phyloP scores from a whole-genome alignment of 1,140 invertebrate species.

The Bombus cullumanus region DNA sequence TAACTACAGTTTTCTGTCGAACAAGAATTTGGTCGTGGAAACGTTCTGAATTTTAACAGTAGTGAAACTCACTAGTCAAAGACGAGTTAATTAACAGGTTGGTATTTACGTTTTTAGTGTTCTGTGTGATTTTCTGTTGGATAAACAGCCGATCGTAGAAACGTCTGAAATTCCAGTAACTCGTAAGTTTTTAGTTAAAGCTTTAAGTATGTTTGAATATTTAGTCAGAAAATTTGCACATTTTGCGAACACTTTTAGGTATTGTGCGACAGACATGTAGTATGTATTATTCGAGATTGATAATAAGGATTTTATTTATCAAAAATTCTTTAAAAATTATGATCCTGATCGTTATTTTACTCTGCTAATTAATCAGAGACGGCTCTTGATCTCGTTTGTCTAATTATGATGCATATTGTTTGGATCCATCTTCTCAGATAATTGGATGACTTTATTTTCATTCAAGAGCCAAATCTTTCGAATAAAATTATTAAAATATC shows the following conservation, averaged over 20 bases:
- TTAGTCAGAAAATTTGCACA: neutral
- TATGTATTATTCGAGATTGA: too few relatives aligned
- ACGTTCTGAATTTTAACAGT: neutral
- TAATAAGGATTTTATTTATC: too few relatives aligned
- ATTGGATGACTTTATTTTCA: too few relatives aligned
- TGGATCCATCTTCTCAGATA: too few relatives aligned
- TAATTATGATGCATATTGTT: too few relatives aligned
- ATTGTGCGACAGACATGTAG: too few relatives aligned
- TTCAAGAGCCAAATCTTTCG: too few relatives aligned
- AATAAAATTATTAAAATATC: too few relatives aligned
- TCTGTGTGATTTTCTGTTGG: neutral
- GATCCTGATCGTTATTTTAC: too few relatives aligned
- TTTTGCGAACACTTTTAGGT: neutral
- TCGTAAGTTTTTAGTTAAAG: neutral
- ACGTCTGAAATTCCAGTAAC: neutral
- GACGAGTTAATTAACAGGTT: conserved; percentile 19
- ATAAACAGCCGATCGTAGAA: neutral
- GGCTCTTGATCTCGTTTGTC: too few relatives aligned
- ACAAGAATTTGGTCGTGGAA: neutral
- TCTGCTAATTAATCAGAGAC: too few relatives aligned
- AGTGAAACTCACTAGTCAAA: neutral
- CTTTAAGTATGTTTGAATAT: neutral
- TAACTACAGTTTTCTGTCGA: neutral
- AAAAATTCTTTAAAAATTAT: too few relatives aligned
- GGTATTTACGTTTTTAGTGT: neutral